Conservation (phyloP, 2,888 invertebrate genomes). For the Netelia fuscicornis region DNA sequence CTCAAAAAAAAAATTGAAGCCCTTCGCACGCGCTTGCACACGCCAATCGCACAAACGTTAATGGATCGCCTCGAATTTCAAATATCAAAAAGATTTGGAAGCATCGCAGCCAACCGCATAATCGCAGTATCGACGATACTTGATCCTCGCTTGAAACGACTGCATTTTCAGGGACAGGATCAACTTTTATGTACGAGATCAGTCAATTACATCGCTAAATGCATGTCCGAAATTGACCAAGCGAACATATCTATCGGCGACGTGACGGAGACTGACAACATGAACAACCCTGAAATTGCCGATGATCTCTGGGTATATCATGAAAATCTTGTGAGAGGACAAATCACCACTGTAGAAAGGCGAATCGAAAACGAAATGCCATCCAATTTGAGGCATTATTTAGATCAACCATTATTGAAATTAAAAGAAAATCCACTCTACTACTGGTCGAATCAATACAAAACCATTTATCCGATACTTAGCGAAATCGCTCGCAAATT, state of each 20-base stretch:
- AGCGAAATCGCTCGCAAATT: constrained; percentile 37
- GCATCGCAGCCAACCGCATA: too few relatives aligned
- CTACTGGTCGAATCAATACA: constrained; percentile 11
- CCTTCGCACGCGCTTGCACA: background rate
- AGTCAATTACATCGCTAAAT: too few relatives aligned
- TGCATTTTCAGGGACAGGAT: too few relatives aligned
- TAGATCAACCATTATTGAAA: constrained; percentile 36
- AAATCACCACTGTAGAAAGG: constrained; percentile 27
- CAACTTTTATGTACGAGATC: too few relatives aligned
- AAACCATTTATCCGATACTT: constrained; percentile 22
- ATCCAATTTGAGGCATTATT: constrained; percentile 57
- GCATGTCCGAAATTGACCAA: too few relatives aligned
- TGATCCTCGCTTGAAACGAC: too few relatives aligned
- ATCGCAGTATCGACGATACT: too few relatives aligned
- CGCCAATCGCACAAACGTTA: background rate
- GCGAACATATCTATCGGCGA: too few relatives aligned
- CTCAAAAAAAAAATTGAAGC: constrained; percentile 21
- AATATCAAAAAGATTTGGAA: constrained; percentile 44
- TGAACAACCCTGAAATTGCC: too few relatives aligned
- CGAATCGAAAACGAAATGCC: constrained; percentile 53
- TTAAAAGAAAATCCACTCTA: background rate
- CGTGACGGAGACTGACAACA: too few relatives aligned
- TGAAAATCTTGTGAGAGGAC: constrained; percentile 52
- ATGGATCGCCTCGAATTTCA: background rate
- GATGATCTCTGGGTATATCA: constrained; percentile 60